Base-by-base conservation (phyloP, 2,797 vertebrate species). In the Channa striata region DNA sequence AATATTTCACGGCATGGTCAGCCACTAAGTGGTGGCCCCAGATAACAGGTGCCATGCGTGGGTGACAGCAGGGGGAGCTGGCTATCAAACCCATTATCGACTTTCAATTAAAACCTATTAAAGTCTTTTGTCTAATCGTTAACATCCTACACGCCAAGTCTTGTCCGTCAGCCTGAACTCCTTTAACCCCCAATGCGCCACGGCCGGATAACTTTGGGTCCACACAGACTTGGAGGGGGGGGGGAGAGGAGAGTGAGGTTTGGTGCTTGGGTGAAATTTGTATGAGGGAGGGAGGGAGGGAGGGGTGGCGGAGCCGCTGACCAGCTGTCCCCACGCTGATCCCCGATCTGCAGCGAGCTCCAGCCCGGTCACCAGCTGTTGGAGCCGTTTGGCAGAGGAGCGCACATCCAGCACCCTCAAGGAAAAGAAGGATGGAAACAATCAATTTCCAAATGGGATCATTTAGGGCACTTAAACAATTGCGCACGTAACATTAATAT, bases 391-490 rank as follows among this genome's bases (percentile, higher is more conserved):
- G 89, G 95, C 94, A 91, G 68, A 74, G 86, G 93, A 86, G 92
- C 92, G 85, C 92, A 81, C 87, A 91, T 95, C 92, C 91, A 91
- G 91, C 95, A 89, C 94, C 92, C 93, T 91, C 84, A 82, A 92
- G 86, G 78, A 93, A 61, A 42, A 74, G 79, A 75, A 90, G 84
- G 89, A 89, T 93, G 93, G 91, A 94, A 95, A 94, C 94, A 93
- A 94, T 94, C 94, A 94, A 94, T 95, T 95, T 91, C 91, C 92
- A 94, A 95, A 95, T 94, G 95, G 91, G 93, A 94, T 95, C 95
- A 94, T 96, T 96, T 96, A 96, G 92, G 92, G 93, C 95, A 95
- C 95, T 96, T 96, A 95, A 95, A 95, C 94, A 95, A 95, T 96
- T 93, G 95, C 91, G 93, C 91, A 81, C 91, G 91, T 85, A 81